Evolutionary conservation across 2,888 invertebrate species (phyloP), one percentile per base, ranked within the genome.

Genomic region (Toxonevra muliebris): DNA sequence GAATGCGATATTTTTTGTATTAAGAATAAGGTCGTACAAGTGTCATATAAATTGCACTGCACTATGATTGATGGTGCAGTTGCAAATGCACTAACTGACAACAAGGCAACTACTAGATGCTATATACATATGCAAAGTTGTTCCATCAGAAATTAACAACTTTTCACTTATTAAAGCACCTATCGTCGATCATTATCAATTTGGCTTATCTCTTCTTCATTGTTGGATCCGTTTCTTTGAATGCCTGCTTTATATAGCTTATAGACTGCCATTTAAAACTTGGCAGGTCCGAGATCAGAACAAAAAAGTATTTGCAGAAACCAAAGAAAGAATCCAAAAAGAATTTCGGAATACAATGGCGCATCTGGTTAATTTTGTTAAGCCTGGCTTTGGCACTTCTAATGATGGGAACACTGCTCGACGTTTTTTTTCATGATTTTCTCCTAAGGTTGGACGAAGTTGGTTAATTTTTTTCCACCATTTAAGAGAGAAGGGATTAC

Each of bases 1-100:
- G 30, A n/a, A 61, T 30, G 50, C 17, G 52, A 52, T 1, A 30
- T 30, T 57, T 30, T 17, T 61, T 8, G 30, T 52, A 15, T 43
- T 40, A 52, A 50, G 8, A 41, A 30, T 11, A 9, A n/a, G 20
- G 20, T n/a, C 20, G 30, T 57, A 40, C 4, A 62, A 52, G 41
- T 52, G 11, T 52, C 53, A 1, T 62, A 41, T 30, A 19, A 53
- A 52, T 53, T 62, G 62, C 41, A 62, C 43, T 62, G 41, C 62
- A 62, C 62, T 5, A 52, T 61, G 61, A 61, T 30, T 30, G 52
- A 61, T 20, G 61, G 52, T 20, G 61, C 61, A 7, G 61, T 52
- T n/a, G 50, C 52, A 42, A 62, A 53, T 17, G 1, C 17, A 17
- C 30, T 62, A 53, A 3, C 53, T n/a, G 19, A 62, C 48, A 53